Evolutionary conservation across 2,797 vertebrate species (phyloP).

Genomic region (Taeniopygia guttata): DNA sequence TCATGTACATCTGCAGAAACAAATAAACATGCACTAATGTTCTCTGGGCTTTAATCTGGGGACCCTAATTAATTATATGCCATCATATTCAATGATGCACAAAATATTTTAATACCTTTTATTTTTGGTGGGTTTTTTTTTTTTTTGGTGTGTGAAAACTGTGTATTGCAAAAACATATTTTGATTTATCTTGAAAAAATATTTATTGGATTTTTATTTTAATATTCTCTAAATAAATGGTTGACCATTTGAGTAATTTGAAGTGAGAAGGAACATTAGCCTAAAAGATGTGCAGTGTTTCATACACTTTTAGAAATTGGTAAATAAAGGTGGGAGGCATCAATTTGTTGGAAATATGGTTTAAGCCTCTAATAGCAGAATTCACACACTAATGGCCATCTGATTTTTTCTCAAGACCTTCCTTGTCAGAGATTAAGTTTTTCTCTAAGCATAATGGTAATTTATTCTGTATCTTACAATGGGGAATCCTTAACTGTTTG

Average conservation of each 20-base stretch:
- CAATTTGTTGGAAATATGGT: neutral
- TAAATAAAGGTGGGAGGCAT: neutral
- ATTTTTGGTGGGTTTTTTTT: rapidly evolving
- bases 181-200: neutral
- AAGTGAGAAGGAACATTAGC: neutral
- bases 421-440: neutral
- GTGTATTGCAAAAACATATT: neutral
- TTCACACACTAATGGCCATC: neutral
- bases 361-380: neutral
- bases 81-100: neutral
- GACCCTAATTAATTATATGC: neutral
- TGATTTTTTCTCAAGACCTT: neutral
- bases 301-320: neutral
- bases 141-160: neutral
- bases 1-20: neutral
- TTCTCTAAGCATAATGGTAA: neutral
- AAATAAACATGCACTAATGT: neutral
- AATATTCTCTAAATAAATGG: neutral
- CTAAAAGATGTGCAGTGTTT: neutral
- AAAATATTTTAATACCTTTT: neutral
- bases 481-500: neutral
- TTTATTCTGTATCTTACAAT: neutral
- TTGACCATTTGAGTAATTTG: neutral
- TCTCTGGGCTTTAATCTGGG: neutral
- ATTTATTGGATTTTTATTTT: neutral